Conservation (phyloP, 2,113 vertebrate species). For the Pomatostomus ruficeps region DNA sequence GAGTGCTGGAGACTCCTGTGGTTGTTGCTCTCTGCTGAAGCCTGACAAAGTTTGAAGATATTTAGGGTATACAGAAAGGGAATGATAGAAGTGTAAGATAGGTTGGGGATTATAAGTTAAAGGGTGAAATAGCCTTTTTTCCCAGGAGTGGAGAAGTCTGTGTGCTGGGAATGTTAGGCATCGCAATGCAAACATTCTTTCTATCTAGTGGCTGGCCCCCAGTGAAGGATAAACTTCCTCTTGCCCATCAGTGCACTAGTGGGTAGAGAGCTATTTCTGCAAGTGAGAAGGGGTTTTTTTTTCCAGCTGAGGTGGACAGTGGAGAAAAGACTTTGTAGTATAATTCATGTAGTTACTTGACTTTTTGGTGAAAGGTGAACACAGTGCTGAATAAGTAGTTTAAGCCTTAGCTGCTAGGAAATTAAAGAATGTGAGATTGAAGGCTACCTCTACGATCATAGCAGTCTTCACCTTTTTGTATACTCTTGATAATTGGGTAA, state of each 20-base stretch:
- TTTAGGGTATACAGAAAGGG: neutral
- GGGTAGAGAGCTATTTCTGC: neutral
- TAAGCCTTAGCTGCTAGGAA: neutral
- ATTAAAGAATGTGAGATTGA: neutral
- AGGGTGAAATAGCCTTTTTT: neutral
- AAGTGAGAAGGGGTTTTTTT: neutral
- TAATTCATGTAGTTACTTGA: neutral
- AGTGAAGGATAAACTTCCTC: neutral
- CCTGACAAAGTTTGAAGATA: neutral
- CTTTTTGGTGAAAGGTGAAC: neutral
- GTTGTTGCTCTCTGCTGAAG: neutral
- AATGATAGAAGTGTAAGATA: neutral
- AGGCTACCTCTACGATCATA: neutral
- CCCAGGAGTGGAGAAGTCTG: neutral
- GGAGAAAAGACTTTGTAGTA: neutral
- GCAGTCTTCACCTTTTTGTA: neutral
- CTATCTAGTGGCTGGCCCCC: neutral
- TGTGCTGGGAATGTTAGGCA: fast-evolving
- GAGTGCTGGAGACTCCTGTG: neutral
- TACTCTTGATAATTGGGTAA: neutral
- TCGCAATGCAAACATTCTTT: fast-evolving
- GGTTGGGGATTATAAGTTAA: neutral
- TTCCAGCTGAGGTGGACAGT: neutral
- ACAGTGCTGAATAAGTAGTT: neutral
- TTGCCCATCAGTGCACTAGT: neutral